These are phyloP conservation scores for Prunella strophiata DNA, from an alignment of 2,797 vertebrate species.

Conservation along the genomic window DNA sequence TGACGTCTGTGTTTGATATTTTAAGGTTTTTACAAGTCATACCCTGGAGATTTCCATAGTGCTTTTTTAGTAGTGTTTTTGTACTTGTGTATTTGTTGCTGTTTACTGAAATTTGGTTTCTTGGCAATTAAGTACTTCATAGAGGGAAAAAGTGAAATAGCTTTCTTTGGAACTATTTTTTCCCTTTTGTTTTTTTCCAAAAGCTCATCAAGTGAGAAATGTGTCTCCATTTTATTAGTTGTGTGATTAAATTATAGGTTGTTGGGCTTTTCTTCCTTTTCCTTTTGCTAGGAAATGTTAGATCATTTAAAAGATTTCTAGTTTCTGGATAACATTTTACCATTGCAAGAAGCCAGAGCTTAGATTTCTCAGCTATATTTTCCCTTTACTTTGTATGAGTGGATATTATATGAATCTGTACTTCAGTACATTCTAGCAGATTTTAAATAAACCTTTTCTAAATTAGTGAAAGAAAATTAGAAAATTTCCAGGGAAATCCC, in stretches of 20 bases:
- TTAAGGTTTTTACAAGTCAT: neutral
- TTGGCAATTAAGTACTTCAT: neutral
- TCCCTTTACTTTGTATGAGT: neutral
- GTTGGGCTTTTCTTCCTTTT: neutral
- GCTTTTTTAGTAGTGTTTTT: neutral
- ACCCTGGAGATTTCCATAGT: neutral
- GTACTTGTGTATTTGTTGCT: neutral
- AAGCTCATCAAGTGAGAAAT: neutral
- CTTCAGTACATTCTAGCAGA: constrained; percentile 4
- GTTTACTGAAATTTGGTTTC: neutral
- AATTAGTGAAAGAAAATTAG: constrained; percentile 42
- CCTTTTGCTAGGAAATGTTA: neutral
- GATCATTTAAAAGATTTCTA: neutral
- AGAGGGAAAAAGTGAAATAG: neutral
- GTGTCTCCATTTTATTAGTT: neutral
- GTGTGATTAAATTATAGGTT: neutral
- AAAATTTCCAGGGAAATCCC: constrained; percentile 50
- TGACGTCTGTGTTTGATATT: neutral
- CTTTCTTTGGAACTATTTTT: neutral
- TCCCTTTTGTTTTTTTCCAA: neutral
- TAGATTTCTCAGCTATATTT: neutral
- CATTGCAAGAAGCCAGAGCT: neutral
- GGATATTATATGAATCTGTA: neutral
- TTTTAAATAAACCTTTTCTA: constrained; percentile 60
- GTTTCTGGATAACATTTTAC: neutral